Conservation (phyloP, 2,113 vertebrate species). For the Petromus typicus region DNA sequence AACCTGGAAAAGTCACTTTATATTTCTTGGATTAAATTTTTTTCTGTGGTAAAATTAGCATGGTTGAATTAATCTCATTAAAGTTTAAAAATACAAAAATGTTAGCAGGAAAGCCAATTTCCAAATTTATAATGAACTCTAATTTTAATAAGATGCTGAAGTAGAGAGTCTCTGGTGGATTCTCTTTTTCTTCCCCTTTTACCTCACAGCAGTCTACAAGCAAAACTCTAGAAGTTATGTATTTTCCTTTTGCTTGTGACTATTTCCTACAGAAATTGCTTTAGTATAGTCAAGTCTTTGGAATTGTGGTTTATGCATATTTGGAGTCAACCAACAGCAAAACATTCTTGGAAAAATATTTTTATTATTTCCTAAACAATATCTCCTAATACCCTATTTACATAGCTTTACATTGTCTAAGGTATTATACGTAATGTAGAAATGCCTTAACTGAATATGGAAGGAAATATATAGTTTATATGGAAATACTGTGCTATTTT, state of each 20-base stretch:
- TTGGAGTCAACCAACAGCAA: not conserved
- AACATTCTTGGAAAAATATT: not conserved
- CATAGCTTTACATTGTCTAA: not conserved
- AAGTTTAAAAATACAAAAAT: not conserved
- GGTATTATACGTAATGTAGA: not conserved
- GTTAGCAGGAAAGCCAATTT: not conserved
- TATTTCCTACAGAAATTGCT: not conserved
- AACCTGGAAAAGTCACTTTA: not conserved
- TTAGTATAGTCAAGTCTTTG: not conserved
- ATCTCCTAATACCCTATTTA: not conserved
- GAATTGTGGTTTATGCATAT: not conserved
- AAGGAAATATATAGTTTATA: too few relatives aligned
- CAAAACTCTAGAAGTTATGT: not conserved
- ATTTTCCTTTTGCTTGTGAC: slow-evolving; percentile 23
- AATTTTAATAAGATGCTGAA: not conserved
- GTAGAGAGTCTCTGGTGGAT: not conserved
- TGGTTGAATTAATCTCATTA: slow-evolving; percentile 23
- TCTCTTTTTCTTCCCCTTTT: not conserved
- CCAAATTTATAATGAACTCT: not conserved
- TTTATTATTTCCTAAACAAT: not conserved
- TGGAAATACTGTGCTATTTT: not conserved
- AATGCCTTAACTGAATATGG: not conserved
- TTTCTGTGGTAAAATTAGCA: not conserved
- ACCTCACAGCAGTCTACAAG: not conserved
- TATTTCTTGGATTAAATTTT: not conserved